Percentiles rank a stretch among this genome's conserved stretches.
Evolutionary conservation across 92 coral and sea anemone genomes (phyloP).

Genomic region (Bergia sp.): DNA sequence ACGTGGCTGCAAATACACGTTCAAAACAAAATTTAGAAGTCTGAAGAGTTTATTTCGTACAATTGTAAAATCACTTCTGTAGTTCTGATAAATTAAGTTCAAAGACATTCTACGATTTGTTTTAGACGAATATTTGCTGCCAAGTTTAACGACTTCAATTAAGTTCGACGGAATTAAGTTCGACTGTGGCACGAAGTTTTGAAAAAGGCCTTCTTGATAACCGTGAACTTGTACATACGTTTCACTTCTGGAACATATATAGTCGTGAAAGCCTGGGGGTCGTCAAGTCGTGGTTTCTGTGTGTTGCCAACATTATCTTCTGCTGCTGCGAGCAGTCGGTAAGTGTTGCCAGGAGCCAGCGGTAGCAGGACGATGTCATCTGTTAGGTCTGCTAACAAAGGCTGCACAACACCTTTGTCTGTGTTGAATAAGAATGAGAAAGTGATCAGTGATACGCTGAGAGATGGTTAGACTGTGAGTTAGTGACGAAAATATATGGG

Average conservation of each 20-base stretch:
- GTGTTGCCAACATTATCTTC: conserved; percentile 67
- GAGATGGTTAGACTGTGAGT: background rate
- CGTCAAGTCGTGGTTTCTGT: conserved; percentile 43
- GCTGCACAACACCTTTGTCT: conserved; percentile 10
- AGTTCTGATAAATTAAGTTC: no score
- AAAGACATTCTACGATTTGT: no score
- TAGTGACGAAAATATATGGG: no score
- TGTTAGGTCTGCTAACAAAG: conserved; percentile 47
- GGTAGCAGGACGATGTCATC: conserved; percentile 53
- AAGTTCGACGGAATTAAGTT: no score
- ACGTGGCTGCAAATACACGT: no score
- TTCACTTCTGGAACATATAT: conserved; percentile 48
- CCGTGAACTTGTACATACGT: conserved; percentile 27
- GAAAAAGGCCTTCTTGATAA: no score
- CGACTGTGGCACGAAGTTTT: no score
- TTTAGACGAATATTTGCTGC: no score
- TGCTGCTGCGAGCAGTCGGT: conserved; percentile 53
- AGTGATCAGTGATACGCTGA: background rate
- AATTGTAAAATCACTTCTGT: no score
- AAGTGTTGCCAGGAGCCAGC: conserved; percentile 51
- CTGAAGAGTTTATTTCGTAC: no score
- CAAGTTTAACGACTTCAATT: no score
- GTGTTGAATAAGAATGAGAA: background rate
- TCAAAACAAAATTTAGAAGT: no score
- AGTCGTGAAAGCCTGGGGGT: conserved; percentile 38